These are phyloP conservation scores for Maconellicoccus hirsutus DNA, from an alignment of 1,140 invertebrate genomes.

Conservation along the genomic window DNA sequence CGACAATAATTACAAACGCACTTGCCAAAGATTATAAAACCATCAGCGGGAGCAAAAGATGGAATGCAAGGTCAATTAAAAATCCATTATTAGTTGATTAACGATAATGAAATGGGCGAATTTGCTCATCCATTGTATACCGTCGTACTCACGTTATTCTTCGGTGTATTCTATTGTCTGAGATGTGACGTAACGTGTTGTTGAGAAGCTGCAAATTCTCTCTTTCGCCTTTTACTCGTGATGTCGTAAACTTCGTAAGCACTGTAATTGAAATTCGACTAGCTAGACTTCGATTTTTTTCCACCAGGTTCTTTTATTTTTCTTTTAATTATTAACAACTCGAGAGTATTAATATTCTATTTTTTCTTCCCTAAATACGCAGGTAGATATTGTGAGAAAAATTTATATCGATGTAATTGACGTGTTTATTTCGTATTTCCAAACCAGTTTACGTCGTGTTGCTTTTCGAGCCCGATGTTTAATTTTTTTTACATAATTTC, in stretches of 20 bases:
- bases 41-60: neutral
- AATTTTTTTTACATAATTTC: neutral
- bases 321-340: neutral
- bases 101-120: neutral
- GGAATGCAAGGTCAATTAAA: constrained; percentile 4
- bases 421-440: neutral
- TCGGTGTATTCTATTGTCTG: neutral
- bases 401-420: neutral
- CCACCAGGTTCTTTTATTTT: neutral
- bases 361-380: neutral
- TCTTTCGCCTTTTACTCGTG: neutral
- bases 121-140: constrained; percentile 2
- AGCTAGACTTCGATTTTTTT: neutral
- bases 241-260: neutral
- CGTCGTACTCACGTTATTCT: neutral
- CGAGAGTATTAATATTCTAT: neutral
- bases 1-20: no score
- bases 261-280: neutral
- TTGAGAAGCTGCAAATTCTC: neutral
- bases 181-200: neutral
- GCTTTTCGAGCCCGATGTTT: no score
- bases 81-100: constrained; percentile 5
- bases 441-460: no score
- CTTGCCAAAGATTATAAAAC: neutral
- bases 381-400: neutral